Base-by-base conservation (phyloP, 2,888 invertebrate species). In the Hirtodrosophila confusa region DNA sequence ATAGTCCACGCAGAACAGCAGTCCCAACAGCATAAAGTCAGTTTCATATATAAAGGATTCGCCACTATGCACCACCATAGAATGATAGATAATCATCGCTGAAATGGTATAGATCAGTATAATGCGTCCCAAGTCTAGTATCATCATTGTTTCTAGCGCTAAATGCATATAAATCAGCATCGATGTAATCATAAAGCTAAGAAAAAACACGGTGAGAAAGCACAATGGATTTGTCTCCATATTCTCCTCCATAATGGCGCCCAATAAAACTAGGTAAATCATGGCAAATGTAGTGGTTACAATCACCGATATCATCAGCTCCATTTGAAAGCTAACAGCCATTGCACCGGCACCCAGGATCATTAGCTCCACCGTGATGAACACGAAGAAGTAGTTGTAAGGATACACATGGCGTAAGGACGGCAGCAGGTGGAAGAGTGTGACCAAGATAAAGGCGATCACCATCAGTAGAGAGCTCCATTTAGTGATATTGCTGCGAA, bases 201-300 rank as follows among this genome's bases (percentile, higher is more conserved):
- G 41, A 27, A 37, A 50, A 4, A 66, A 39, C n/a, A 35, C 45
- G 12, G 55, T 66, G 1, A 66, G 31, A 31, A 55, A 55, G 40
- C 45, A 55, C 8, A 61, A 61, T 8, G 61, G 61, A 62, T 62
- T 55, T 4, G 40, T 10, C 3, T 33, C 29, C 10, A 54, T 4
- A n/a, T 31, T 24, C 3, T 24, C 31, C 1, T 62, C 12, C 3
- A 62, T 8, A 4, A n/a, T 0, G 3, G 29, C 5, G 0, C 41
- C 48, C 7, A 33, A 4, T 3, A 44, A 0, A 2, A 54, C 10
- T 24, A 54, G 1, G 0, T 23, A 0, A 4, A 23, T 1, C n/a
- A 11, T 8, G 0, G 31, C 9, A 31, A 31, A 31, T 31, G 8
- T 7, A 4, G 31, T 8, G 31, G 7, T 8, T 2, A 3, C 31